Conservation (phyloP, 1,140 invertebrate genomes). For the Drosophila chauvacae region DNA sequence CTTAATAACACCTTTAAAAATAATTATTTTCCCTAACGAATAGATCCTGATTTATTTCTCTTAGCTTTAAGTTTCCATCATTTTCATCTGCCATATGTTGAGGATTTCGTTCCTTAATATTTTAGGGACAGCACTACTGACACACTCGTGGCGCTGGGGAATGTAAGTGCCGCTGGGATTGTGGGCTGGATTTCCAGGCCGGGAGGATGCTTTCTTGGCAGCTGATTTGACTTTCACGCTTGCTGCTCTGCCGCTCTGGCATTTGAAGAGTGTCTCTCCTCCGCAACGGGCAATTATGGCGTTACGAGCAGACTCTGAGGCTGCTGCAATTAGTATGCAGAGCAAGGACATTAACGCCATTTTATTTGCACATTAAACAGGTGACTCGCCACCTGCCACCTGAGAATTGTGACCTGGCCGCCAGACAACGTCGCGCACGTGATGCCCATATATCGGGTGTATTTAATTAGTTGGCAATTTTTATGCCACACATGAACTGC, state of each 20-base stretch:
- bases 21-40: background rate
- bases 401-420: slow-evolving; percentile 14
- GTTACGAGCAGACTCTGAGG: slow-evolving; percentile 7
- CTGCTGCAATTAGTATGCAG: slow-evolving; percentile 76
- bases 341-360: slow-evolving; percentile 65
- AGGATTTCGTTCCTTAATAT: background rate
- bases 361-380: slow-evolving; percentile 78
- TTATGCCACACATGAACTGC: slow-evolving; percentile 54
- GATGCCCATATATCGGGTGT: slow-evolving; percentile 62
- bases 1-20: background rate
- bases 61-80: background rate
- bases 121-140: slow-evolving; percentile 5
- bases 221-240: slow-evolving; percentile 74
- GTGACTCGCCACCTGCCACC: slow-evolving; percentile 50
- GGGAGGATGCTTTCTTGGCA: slow-evolving; percentile 38
- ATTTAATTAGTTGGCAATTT: slow-evolving; percentile 76
- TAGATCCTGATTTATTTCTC: background rate
- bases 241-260: slow-evolving; percentile 43
- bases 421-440: slow-evolving; percentile 54
- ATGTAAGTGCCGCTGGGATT: slow-evolving; percentile 17
- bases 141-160: slow-evolving; percentile 24
- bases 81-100: background rate
- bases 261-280: slow-evolving; percentile 43
- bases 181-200: background rate
- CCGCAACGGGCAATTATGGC: slow-evolving; percentile 42